Evolutionary conservation across 1,140 invertebrate genomes (phyloP), one percentile per base, ranked within the genome.

Genomic region (Carcinoscorpius rotundicauda): DNA sequence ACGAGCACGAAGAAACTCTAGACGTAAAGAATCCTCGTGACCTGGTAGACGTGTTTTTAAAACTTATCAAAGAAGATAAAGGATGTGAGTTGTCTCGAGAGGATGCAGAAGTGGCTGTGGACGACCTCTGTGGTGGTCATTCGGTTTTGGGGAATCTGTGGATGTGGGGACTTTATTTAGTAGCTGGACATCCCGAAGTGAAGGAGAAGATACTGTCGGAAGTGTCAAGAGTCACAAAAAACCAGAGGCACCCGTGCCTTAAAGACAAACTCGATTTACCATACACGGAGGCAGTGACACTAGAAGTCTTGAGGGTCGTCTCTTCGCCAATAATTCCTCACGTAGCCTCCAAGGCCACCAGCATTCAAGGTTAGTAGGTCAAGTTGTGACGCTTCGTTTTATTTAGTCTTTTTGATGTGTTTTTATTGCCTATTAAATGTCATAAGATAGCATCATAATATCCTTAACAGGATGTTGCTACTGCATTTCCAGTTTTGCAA

Each of bases 301-400:
- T 86, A 66, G 92, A 95, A 78, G 83, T 86, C 1, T 78, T 93
- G 3, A 77, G 92, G 61, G 79, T 86, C 64, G 85, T 89, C 0
- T 86, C 88, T 1, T 93, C 91, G 1, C 91, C 91, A 0, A 93
- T 95, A 64, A 91, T 95, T 0, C 92, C 92, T 3, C 91, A 94
- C 73, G 88, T 93, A 0, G 87, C 91, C 0, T 90, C 84, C 48
- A 82, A 86, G 68, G 84, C 89, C 67, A 85, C 86, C 1, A 78
- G 82, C 3, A 83, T 94, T 56, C 81, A 82, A 62, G 89, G 80
- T 81, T 73, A 74, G 69, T 65, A 55, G 29, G 29, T 29, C 29
- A 29, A 29, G 29, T 29, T 29, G 29, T 2, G 29, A 29, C 29
- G 29, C 29, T 29, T 29, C 29, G 29, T 29, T 29, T 29, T 29